A percentile compares a stretch with the other conserved stretches of the same genome.
Evolutionary conservation across 2,797 vertebrate species (phyloP).

Genomic region (Babyrousa celebensis): DNA sequence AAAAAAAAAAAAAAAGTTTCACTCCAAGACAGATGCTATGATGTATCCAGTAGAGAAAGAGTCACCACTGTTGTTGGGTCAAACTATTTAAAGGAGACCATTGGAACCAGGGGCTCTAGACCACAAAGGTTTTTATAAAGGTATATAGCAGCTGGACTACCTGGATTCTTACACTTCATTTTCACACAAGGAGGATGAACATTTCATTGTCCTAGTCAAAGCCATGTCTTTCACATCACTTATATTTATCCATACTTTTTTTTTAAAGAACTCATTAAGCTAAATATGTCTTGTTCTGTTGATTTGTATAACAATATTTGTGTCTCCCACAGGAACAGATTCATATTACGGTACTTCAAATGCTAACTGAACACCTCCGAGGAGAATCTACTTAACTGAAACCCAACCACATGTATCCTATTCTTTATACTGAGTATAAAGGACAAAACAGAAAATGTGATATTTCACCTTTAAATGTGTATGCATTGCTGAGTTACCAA

Average conservation of each 20-base stretch:
- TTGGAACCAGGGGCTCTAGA: not conserved
- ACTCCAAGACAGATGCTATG: not conserved
- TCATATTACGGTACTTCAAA: not conserved
- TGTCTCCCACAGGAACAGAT: not conserved
- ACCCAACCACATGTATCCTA: not conserved
- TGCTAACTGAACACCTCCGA: not conserved
- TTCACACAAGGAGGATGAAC: not conserved
- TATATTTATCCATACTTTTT: not conserved
- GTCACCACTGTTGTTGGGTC: not conserved
- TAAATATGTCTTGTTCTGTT: not conserved
- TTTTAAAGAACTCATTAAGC: not conserved
- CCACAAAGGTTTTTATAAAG: not conserved
- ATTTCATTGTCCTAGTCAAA: no score
- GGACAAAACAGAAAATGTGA: not conserved
- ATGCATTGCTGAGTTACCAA: not conserved
- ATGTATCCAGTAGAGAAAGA: not conserved
- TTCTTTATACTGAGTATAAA: not conserved
- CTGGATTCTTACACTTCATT: not conserved
- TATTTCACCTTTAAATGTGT: not conserved
- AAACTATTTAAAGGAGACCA: no score
- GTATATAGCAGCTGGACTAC: not conserved
- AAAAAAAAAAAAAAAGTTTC: no score
- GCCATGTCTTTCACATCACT: not conserved
- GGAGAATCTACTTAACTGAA: not conserved
- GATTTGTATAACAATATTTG: not conserved